A percentile compares a stretch with the other conserved stretches of the same genome.
Evolutionary conservation across 2,888 invertebrate species (phyloP).

Genomic region (Itoplectis maculator): DNA sequence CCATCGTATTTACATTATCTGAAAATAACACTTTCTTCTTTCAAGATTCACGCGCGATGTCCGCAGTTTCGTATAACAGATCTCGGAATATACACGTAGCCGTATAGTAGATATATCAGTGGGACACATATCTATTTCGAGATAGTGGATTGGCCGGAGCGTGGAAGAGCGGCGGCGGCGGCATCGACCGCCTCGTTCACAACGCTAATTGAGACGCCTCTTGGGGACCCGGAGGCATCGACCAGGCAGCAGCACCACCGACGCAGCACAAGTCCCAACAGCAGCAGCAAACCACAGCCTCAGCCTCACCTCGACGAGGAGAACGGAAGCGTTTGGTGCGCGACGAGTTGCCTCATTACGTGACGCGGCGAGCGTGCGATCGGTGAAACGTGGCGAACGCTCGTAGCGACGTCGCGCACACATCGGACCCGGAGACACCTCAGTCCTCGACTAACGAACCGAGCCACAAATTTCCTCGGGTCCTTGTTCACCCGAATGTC

Average conservation of each 20-base stretch:
- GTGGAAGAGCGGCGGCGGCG: slow-evolving; percentile 52
- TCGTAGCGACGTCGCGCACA: slow-evolving; percentile 14
- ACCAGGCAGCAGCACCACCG: slow-evolving; percentile 71
- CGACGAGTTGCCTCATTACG: slow-evolving; percentile 64
- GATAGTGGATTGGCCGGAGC: slow-evolving; percentile 65
- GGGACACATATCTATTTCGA: slow-evolving; percentile 64
- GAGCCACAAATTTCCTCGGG: slow-evolving; percentile 60
- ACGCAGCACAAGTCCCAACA: slow-evolving; percentile 51
- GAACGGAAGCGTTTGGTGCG: slow-evolving; percentile 46
- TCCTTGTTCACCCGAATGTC: slow-evolving; percentile 46
- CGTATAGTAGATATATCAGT: slow-evolving; percentile 22
- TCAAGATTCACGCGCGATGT: neutral
- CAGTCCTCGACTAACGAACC: slow-evolving; percentile 70
- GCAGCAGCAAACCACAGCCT: neutral
- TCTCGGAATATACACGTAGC: slow-evolving; percentile 15
- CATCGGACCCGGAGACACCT: slow-evolving; percentile 30
- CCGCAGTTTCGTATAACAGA: neutral
- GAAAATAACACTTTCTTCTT: neutral
- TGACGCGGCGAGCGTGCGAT: slow-evolving; percentile 24
- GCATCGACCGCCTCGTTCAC: slow-evolving; percentile 64
- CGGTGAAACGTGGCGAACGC: slow-evolving; percentile 61
- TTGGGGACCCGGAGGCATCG: slow-evolving; percentile 68
- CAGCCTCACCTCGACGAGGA: neutral
- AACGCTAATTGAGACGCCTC: slow-evolving; percentile 77
- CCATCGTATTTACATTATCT: neutral